Percentiles rank a stretch among this genome's conserved stretches.
phyloP scores from a whole-genome alignment of 2,113 vertebrate genomes.

The Bubo bubo region DNA sequence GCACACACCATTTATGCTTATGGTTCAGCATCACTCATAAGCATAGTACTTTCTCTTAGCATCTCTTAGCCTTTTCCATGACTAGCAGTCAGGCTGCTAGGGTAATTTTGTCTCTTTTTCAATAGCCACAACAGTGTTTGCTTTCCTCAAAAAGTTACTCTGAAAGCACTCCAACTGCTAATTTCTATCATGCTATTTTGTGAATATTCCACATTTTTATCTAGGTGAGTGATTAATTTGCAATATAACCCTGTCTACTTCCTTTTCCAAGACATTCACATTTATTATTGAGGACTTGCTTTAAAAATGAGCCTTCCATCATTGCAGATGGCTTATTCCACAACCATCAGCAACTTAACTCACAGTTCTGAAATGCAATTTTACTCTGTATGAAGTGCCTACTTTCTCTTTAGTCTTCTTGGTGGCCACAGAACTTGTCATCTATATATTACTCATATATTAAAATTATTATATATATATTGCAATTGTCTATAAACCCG shows the following conservation, averaged over 20 bases:
- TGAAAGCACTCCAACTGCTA: not conserved
- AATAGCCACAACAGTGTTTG: not conserved
- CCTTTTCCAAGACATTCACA: not conserved
- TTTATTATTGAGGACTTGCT: not conserved
- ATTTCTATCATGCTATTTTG: not conserved
- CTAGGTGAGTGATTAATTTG: not conserved
- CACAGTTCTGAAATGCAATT: not conserved
- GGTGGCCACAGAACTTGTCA: not conserved
- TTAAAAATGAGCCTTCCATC: not conserved
- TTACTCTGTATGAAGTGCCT: not conserved
- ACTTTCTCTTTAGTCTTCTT: not conserved
- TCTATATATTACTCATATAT: not conserved
- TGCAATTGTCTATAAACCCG: not conserved
- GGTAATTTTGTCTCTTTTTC: not conserved
- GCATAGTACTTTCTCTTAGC: not conserved
- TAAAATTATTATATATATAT: not conserved
- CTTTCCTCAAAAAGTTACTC: not conserved
- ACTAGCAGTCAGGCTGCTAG: not conserved
- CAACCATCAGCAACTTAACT: not conserved
- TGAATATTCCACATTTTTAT: not conserved
- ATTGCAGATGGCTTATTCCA: not conserved
- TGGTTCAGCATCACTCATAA: not conserved
- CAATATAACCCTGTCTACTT: not conserved
- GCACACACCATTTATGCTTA: not conserved
- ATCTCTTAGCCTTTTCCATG: not conserved